Conservation (phyloP, 2,797 vertebrate species). For the Tangara arthus region DNA sequence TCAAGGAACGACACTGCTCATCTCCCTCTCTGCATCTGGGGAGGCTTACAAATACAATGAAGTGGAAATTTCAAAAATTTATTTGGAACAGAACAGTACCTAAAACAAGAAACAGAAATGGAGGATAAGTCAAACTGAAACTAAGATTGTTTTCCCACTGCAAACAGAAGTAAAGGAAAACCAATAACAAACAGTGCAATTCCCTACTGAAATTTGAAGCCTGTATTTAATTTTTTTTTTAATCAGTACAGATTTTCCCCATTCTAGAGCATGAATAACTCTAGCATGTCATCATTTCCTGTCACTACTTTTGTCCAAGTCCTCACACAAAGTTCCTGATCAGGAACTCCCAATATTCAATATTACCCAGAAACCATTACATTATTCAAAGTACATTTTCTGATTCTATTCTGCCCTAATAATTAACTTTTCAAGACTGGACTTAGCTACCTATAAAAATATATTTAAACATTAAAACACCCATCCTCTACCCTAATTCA, state of each 20-base stretch:
- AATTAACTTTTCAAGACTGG: neutral
- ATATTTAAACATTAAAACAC: neutral
- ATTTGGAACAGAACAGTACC: neutral
- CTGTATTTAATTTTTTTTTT: neutral
- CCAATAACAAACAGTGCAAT: neutral
- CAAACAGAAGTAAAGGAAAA: neutral
- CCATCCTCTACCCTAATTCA: neutral
- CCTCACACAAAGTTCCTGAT: neutral
- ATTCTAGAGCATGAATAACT: neutral
- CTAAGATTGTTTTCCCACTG: neutral
- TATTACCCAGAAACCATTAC: neutral
- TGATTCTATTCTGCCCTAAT: neutral
- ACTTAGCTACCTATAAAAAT: neutral
- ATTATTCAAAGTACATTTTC: neutral
- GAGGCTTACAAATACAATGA: neutral
- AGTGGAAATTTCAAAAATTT: neutral
- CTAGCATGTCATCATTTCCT: neutral
- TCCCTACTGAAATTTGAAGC: neutral
- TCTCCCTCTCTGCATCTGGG: neutral
- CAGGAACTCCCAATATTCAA: neutral
- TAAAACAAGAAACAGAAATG: neutral
- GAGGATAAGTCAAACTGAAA: neutral
- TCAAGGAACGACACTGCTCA: neutral
- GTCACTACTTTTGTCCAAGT: neutral
- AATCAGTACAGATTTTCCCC: neutral